Base-by-base conservation (phyloP, 2,797 vertebrate genomes). In the Poeciliopsis presidionis region DNA sequence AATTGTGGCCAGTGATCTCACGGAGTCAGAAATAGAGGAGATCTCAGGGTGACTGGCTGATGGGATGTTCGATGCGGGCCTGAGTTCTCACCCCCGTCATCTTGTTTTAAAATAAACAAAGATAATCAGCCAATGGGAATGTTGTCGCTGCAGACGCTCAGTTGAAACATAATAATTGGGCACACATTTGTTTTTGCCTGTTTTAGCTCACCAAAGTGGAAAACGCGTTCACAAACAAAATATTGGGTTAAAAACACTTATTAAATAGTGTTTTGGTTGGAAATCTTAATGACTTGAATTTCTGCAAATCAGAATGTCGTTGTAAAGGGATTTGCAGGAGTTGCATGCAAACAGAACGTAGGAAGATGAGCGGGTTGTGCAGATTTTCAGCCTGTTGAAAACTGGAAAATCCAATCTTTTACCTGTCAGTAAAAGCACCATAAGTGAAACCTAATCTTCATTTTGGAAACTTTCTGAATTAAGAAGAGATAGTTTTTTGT, bases 1-100 rank as follows among this genome's bases (percentile, higher is more conserved):
- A 93, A 94, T 92, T 93, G 87, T 82, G 85, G 89, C 84, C 81
- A 14, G 67, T 83, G 92, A 94, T 90, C 91, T 95, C 74, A 45
- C 82, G 79, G 81, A 75, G 77, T 79, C 86, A 71, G 79, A 88
- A 94, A 95, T 95, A 95, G 89, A 45, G 0, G 12, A 67, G 85
- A 59, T 84, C 84, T 90, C 81, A 78, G 75, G 89, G 73, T 79
- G 81, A 80, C 85, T 76, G 30, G 78, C 81, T 79, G 70, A 82
- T 46, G 61, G 82, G 89, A 92, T 87, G 84, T 87, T 86, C 85
- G 77, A 69, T 53, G 78, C 20, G 75, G 75, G 79, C 80, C 77
- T 87, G 81, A 91, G 78, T 88, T 75, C 79, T 74, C 72, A 72
- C 81, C 65, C 49, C 53, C 47, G 8, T 77, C 46, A 71, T 47